Evolutionary conservation across 2,113 vertebrate genomes (phyloP), one percentile per base, ranked within the genome.

Genomic region (Phalacrocorax pelagicus): DNA sequence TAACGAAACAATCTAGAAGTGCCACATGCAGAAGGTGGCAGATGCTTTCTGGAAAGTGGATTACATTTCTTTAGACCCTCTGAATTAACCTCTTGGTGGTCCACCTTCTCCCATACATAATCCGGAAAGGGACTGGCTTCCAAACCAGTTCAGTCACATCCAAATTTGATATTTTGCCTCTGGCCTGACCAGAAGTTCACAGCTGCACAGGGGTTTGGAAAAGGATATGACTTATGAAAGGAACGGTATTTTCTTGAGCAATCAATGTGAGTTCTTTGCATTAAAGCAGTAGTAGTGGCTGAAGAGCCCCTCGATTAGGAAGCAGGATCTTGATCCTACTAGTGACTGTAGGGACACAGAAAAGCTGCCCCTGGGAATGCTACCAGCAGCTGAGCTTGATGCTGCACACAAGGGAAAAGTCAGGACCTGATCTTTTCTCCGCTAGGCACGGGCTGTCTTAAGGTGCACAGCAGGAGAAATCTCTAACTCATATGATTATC

Each of bases 41-140:
- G 30, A 15, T 55, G 10, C 58, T 71, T 77, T 44, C 63, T 52
- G 34, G 38, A 54, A 63, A 62, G 15, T 20, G 20, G 8, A 6
- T 40, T 18, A 40, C 23, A 46, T 58, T 62, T 44, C 26, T 26
- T 73, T 42, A 38, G 12, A 21, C 12, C 18, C 30, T 70, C 20
- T 40, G 24, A 70, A 58, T 70, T 54, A 61, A n/a, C 11, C 36
- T 44, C 27, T 51, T 3, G 0, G 30, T 66, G 16, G 5, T 54
- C 30, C 6, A 29, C 46, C 11, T 54, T 63, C 29, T 52, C 8
- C 42, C 9, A 15, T 34, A 2, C 0, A 0, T 20, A 38, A 59
- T 4, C 21, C 21, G 47, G 38, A 40, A 29, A 47, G 4, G 26
- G 22, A 7, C 18, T 14, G 26, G 9, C 22, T 82, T 72, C 59